phyloP scores from a whole-genome alignment of 2,113 vertebrate genomes.

The Bombycilla garrulus region DNA sequence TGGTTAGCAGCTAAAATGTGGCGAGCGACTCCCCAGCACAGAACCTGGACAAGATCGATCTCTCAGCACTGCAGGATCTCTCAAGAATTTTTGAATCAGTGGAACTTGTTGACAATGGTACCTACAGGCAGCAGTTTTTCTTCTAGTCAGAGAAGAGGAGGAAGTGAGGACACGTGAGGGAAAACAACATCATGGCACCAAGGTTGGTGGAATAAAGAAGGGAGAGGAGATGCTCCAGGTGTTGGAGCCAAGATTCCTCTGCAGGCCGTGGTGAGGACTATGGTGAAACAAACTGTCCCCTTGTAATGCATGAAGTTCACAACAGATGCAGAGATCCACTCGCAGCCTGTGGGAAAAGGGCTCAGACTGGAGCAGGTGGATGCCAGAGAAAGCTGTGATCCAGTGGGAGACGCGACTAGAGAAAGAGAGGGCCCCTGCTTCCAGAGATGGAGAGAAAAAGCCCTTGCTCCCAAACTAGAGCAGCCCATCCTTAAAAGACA shows the following conservation, averaged over 20 bases:
- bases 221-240: not conserved
- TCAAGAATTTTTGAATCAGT: not conserved
- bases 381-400: not conserved
- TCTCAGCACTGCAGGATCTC: not conserved
- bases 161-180: not conserved
- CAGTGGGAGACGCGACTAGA: not conserved
- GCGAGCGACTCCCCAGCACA: not conserved
- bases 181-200: not conserved
- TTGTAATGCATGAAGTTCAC: not conserved
- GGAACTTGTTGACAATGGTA: not conserved
- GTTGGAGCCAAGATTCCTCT: not conserved
- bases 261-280: not conserved
- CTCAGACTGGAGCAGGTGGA: accelerated
- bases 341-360: not conserved
- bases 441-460: too few species aligned
- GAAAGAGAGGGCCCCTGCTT: too few species aligned
- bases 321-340: not conserved
- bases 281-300: not conserved
- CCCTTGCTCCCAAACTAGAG: not conserved
- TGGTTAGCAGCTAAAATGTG: accelerated
- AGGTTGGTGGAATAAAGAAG: not conserved
- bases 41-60: accelerated
- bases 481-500: not conserved
- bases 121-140: not conserved
- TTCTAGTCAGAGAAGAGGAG: not conserved